Percentiles rank a stretch among this genome's conserved stretches.
Conservation (phyloP, 1,140 invertebrate genomes). For the Eueides isabella region DNA sequence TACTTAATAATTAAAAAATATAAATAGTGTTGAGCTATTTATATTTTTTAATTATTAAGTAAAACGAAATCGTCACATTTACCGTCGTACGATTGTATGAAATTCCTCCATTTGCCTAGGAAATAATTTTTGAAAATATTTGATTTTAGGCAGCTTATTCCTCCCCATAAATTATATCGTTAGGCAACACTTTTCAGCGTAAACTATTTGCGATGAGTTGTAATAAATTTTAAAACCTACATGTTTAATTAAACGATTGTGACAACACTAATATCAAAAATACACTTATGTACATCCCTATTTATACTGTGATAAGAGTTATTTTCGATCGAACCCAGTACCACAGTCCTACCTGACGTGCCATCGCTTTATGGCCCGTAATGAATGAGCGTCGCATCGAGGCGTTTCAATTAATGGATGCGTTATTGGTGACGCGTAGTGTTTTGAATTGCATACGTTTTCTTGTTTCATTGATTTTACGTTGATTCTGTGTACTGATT, state of each 20-base stretch:
- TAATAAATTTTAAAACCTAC: conserved; percentile 32
- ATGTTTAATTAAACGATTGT: conserved; percentile 35
- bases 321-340: neutral
- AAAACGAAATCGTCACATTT: too few relatives aligned
- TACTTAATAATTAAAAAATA: too few relatives aligned
- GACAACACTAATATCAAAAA: neutral
- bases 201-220: conserved; percentile 4
- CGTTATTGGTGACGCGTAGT: conserved; percentile 18
- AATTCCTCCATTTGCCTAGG: too few relatives aligned
- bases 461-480: neutral
- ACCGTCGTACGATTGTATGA: too few relatives aligned
- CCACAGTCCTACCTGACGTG: conserved; percentile 20
- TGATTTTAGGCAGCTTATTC: neutral
- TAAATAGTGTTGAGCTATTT: too few relatives aligned
- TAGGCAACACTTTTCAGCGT: neutral
- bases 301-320: neutral
- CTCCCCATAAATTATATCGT: neutral
- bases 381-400: conserved; percentile 40
- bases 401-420: conserved; percentile 38
- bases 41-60: too few relatives aligned
- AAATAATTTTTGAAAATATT: neutral
- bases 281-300: neutral
- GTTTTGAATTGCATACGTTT: conserved; percentile 8
- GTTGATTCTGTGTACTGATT: neutral
- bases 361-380: conserved; percentile 36